Base-by-base conservation (phyloP, 1,140 invertebrate genomes). In the Gryllus bimaculatus region DNA sequence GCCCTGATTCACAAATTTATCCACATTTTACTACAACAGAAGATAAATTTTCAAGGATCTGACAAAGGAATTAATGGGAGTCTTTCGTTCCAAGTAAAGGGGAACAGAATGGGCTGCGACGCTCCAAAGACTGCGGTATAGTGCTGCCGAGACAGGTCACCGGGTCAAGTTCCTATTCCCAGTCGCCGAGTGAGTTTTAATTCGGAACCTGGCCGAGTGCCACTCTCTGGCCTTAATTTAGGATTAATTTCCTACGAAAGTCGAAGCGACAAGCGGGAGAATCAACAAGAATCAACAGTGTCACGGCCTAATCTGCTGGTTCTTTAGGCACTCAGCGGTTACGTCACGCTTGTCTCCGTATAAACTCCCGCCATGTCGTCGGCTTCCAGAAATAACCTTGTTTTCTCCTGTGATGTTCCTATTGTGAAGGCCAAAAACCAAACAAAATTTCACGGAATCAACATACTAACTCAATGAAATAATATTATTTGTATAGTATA, bases 161-260 rank as follows among this genome's bases (percentile, higher is more conserved):
- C 54, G 54, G 54, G 54, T 66, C 54, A 66, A 66, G 54, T 66
- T 66, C 54, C 54, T 66, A 66, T 66, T 66, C 54, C 54, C 54
- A 66, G 54, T 13, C 54, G 54, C 18, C 54, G 54, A 10, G 54
- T 13, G 54, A 18, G 18, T 66, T 66, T 66, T 66, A 66, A 66
- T 66, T 66, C 54, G 54, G 18, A 18, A 13, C 54, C 54, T 66
- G 54, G 54, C 54, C 10, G 54, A 10, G 54, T 18, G 54, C 54
- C 54, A 66, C 10, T 66, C 54, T 10, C 10, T 18, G 54, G 54
- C 10, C 54, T 66, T 66, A 66, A 66, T 66, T 66, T 66, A 66
- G 54, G 54, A 66, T 66, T 66, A 66, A 66, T 66, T 66, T 66
- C 54, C 54, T 66, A 10, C 54, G 10, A 18, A 66, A 66, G 54